Evolutionary conservation across 2,888 invertebrate genomes (phyloP), one percentile per base, ranked within the genome.

Genomic region (Calameuta pallipes): DNA sequence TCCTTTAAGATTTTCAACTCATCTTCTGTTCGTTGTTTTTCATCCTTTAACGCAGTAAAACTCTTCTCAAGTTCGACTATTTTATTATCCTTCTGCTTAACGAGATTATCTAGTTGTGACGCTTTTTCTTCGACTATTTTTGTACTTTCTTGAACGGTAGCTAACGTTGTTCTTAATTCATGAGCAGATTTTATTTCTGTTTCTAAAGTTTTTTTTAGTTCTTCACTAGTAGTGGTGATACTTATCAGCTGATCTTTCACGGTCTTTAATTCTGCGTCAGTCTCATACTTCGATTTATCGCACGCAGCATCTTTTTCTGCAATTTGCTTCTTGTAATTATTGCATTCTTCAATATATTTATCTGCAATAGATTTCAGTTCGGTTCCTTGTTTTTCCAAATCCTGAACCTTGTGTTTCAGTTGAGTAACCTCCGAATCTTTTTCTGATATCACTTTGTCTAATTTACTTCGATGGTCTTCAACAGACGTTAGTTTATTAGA

Each of bases 1-100:
- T 93, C 93, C 74, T 93, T 92, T 82, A 93, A 92, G 87, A 93
- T 92, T 90, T 93, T 92, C 77, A 93, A 86, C 84, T 93, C 92
- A 1, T 92, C 90, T 89, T 92, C 92, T 4, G 92, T 92, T 73
- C 92, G 91, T 69, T 92, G 92, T 33, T 92, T 92, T 73, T 92
- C 92, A 70, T 92, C 92, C 89, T 92, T 93, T 23, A 93, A 87
- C 75, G 92, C 83, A 6, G 91, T 88, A 80, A 94, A 90, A 84
- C 92, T 92, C 84, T 92, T 92, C 83, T 92, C 93, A 77, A 89
- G 79, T 74, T 85, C 80, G 0, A 80, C 79, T 71, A 84, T 84
- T 73, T 74, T 75, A 13, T 69, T 76, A 13, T 75, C 74, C 30
- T 77, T 84, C 79, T 69, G 79, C 80, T 75, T 74, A 12, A 80